These are phyloP conservation scores for Opisthograptis luteolata DNA, from an alignment of 2,888 invertebrate species.

Conservation along the genomic window DNA sequence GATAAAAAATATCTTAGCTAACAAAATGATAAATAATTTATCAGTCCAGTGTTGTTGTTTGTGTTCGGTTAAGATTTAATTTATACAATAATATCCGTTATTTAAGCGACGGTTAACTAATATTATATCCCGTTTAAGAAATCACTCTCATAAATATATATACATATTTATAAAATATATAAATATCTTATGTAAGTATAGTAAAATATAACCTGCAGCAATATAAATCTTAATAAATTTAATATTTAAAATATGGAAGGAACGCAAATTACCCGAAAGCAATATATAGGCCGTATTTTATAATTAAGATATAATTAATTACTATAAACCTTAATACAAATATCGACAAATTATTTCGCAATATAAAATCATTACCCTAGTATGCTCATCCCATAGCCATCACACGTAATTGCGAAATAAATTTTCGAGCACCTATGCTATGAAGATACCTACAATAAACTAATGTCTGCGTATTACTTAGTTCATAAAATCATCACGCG, in stretches of 20 bases:
- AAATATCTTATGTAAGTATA: constrained; percentile 39
- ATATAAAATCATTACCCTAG: constrained; percentile 11
- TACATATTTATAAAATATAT: constrained; percentile 31
- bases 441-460: constrained; percentile 21
- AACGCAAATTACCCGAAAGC: constrained; percentile 47
- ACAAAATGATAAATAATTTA: background rate
- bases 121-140: constrained; percentile 30
- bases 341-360: constrained; percentile 25
- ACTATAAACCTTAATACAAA: constrained; percentile 8
- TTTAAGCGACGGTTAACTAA: constrained; percentile 12
- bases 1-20: constrained; percentile 17
- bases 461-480: constrained; percentile 20
- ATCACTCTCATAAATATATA: constrained; percentile 26
- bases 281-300: constrained; percentile 36
- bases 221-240: constrained; percentile 38
- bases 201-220: constrained; percentile 35
- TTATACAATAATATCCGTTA: background rate
- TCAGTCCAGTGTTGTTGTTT: constrained; percentile 12
- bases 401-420: constrained; percentile 23
- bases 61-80: background rate
- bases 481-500: constrained; percentile 30
- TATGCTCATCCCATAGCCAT: background rate
- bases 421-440: constrained; percentile 21
- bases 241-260: constrained; percentile 49
- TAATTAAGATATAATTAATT: constrained; percentile 15